A percentile compares a stretch with the other conserved stretches of the same genome.
Conservation (phyloP, 2,888 invertebrate genomes). For the Eupithecia inturbata region DNA sequence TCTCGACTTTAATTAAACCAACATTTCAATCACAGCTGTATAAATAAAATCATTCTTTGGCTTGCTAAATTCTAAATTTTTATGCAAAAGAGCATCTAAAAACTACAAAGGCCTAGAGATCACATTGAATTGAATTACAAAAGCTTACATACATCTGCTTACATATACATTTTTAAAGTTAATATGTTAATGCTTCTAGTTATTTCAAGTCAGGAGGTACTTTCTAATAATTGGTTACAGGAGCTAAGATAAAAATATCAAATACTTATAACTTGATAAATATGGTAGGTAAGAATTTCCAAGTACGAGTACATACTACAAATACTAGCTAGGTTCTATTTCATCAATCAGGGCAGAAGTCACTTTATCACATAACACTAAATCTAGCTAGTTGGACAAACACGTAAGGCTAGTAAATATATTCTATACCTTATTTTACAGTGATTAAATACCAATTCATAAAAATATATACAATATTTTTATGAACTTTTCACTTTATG, state of each 20-base stretch:
- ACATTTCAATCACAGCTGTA: constrained; percentile 1
- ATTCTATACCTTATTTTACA: too few species aligned
- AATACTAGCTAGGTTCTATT: background rate
- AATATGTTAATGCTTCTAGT: background rate
- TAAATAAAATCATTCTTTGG: background rate
- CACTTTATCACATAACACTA: background rate
- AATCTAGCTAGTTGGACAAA: too few species aligned
- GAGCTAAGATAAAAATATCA: background rate
- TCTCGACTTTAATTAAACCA: background rate
- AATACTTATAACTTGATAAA: background rate
- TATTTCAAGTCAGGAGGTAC: background rate
- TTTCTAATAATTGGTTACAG: background rate
- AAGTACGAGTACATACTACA: background rate
- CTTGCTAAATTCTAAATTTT: background rate
- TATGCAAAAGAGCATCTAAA: background rate
- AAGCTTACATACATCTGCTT: background rate
- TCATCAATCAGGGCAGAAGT: background rate
- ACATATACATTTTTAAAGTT: background rate
- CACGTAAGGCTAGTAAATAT: too few species aligned
- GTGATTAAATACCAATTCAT: too few species aligned
- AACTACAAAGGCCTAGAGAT: background rate
- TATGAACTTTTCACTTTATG: too few species aligned
- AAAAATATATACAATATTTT: too few species aligned
- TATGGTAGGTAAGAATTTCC: background rate
- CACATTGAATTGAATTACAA: background rate